Percentiles rank a stretch among this genome's conserved stretches.
These are phyloP conservation scores for Eleutherodactylus coqui DNA, from an alignment of 2,797 vertebrate species.

Conservation along the genomic window DNA sequence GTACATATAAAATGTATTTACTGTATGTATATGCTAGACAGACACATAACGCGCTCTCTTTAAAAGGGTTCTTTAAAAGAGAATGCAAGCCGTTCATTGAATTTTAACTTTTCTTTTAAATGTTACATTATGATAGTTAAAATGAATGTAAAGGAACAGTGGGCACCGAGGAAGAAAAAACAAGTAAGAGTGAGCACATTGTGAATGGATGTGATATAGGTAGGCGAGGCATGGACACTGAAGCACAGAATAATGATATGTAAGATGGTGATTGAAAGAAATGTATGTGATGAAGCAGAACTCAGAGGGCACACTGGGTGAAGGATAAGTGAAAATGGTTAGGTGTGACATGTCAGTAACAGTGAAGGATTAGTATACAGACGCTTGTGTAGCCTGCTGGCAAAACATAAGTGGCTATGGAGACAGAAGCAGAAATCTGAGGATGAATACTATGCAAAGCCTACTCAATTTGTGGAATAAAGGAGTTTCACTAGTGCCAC, in stretches of 20 bases:
- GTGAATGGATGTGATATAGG: conserved; percentile 5
- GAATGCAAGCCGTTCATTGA: neutral
- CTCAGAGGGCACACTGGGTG: neutral
- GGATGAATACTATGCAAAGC: neutral
- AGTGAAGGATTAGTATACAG: neutral
- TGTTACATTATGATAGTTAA: neutral
- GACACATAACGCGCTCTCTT: neutral
- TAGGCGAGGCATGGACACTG: neutral
- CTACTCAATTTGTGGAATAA: neutral
- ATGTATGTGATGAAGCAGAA: neutral
- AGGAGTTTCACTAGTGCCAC: neutral
- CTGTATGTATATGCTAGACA: conserved; percentile 8
- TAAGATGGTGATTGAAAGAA: neutral
- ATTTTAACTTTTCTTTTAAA: neutral
- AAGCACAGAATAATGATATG: neutral
- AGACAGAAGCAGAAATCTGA: neutral
- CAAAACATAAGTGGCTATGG: neutral
- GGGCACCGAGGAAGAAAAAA: neutral
- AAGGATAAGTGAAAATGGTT: neutral
- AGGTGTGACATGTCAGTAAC: neutral
- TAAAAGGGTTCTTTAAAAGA: neutral
- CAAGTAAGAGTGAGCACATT: neutral
- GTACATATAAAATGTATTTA: conserved; percentile 8
- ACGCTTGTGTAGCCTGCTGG: neutral
- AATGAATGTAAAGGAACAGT: neutral